Conservation (phyloP, 92 coral and sea anemone genomes). For the Paragorgia papillata region DNA sequence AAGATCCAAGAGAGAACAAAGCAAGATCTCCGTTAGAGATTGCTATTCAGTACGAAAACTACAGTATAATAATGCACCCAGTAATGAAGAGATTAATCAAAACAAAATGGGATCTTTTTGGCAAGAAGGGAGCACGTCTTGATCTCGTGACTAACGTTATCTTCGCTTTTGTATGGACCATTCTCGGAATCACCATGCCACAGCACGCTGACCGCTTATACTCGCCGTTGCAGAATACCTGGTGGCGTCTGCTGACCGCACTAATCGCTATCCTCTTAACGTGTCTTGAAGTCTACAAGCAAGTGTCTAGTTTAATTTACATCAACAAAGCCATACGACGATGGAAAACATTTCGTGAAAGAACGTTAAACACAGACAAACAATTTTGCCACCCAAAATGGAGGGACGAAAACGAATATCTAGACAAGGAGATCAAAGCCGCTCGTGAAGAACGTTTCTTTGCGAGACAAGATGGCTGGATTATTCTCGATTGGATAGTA, state of each 20-base stretch:
- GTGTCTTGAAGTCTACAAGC: slow-evolving; percentile 13
- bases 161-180: slow-evolving; percentile 39
- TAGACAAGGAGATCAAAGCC: slow-evolving; percentile 37
- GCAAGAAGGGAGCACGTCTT: slow-evolving; percentile 11
- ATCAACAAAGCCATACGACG: slow-evolving; percentile 25
- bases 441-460: slow-evolving; percentile 28
- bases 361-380: slow-evolving; percentile 12
- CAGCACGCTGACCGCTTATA: slow-evolving; percentile 1
- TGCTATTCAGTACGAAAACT: slow-evolving; percentile 31
- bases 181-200: slow-evolving; percentile 38
- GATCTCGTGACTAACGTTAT: slow-evolving; percentile 17
- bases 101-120: slow-evolving; percentile 27
- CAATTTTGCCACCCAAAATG: slow-evolving; percentile 39
- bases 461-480: slow-evolving; percentile 42
- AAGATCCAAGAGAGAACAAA: slow-evolving; percentile 24
- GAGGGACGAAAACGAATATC: slow-evolving; percentile 40
- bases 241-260: slow-evolving; percentile 39
- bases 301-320: slow-evolving; percentile 7
- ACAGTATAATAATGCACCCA: slow-evolving; percentile 33
- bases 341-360: slow-evolving; percentile 34
- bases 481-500: slow-evolving; percentile 28
- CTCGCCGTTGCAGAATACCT: slow-evolving; percentile 2
- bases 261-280: not conserved
- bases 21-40: slow-evolving; percentile 38
- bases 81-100: slow-evolving; percentile 27